Conservation (phyloP, 2,113 vertebrate genomes). For the Gymnobelideus leadbeateri region DNA sequence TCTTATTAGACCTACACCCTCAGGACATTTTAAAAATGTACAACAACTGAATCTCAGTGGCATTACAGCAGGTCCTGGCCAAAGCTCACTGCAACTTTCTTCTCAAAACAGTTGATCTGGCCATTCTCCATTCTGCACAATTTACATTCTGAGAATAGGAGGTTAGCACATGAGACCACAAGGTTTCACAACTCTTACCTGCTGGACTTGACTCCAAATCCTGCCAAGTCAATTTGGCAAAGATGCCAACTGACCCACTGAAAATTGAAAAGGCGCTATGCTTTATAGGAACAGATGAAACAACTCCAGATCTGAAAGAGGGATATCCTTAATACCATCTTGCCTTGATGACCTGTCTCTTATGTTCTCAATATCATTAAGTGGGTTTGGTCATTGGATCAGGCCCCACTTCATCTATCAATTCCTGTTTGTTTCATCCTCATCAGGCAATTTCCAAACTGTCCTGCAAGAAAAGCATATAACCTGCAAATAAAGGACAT, state of each 20-base stretch:
- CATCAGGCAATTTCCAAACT: slow-evolving; percentile 38
- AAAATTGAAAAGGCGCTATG: background rate
- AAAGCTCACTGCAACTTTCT: background rate
- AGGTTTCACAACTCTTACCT: background rate
- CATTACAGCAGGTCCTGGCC: background rate
- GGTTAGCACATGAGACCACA: background rate
- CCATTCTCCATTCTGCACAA: background rate
- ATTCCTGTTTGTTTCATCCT: background rate
- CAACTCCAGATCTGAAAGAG: background rate
- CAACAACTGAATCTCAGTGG: background rate
- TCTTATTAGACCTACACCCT: background rate
- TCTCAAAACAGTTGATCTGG: background rate
- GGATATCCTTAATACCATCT: background rate
- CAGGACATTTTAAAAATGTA: background rate
- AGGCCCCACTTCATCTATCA: background rate
- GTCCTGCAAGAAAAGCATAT: slow-evolving; percentile 11
- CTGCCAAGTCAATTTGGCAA: too few relatives aligned
- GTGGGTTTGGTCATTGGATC: background rate
- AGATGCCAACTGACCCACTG: background rate
- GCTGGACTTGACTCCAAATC: background rate
- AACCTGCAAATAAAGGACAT: background rate
- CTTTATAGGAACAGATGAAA: background rate
- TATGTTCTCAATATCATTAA: background rate
- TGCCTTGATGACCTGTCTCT: background rate
- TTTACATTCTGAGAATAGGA: background rate